Percentiles rank a stretch among this genome's conserved stretches.
These are phyloP conservation scores for Morus bassanus DNA, from an alignment of 2,797 vertebrate species.

Conservation along the genomic window DNA sequence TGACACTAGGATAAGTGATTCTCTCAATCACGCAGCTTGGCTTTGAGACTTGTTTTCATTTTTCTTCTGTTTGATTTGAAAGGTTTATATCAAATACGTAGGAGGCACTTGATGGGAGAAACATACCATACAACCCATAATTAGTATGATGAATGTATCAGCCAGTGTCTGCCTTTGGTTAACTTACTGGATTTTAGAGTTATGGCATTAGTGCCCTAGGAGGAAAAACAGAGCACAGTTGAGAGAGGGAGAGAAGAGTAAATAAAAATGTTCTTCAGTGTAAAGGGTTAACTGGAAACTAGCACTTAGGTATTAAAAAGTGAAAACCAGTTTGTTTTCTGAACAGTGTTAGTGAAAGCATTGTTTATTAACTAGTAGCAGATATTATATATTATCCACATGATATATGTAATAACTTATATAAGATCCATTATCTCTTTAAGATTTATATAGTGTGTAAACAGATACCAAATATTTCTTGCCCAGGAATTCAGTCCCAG, in stretches of 20 bases:
- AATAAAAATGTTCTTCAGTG: not conserved
- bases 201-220: not conserved
- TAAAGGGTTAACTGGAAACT: not conserved
- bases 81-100: constrained; percentile 61
- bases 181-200: not conserved
- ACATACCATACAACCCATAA: constrained; percentile 38
- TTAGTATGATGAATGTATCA: constrained; percentile 45
- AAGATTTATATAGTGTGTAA: not conserved
- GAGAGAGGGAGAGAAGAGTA: not conserved
- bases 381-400: rapidly evolving
- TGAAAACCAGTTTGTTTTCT: not conserved
- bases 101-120: constrained; percentile 42
- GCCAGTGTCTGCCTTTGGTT: not conserved
- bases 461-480: not conserved
- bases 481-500: not conserved
- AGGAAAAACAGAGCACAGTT: not conserved
- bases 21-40: constrained; percentile 42
- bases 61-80: constrained; percentile 47
- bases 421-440: not conserved
- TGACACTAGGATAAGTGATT: constrained; percentile 67
- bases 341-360: not conserved
- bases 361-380: not conserved
- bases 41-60: constrained; percentile 50
- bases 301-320: not conserved
- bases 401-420: not conserved